Evolutionary conservation across 2,888 invertebrate species (phyloP).

Genomic region (Sturmia bella): DNA sequence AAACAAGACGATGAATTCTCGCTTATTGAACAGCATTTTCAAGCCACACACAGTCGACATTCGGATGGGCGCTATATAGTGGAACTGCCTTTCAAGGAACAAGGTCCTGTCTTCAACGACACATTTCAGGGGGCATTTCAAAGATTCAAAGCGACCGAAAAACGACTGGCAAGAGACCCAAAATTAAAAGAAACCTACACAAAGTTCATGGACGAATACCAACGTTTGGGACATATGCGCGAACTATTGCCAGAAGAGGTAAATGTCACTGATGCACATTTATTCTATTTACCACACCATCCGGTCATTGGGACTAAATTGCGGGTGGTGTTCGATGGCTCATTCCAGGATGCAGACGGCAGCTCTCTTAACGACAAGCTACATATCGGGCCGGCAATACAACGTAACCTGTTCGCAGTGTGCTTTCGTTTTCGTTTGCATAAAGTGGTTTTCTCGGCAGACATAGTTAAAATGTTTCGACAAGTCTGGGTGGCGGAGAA

Average conservation of each 20-base stretch:
- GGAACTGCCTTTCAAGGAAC: conserved; percentile 14
- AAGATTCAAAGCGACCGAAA: conserved; percentile 28
- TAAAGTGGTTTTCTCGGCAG: too few species aligned
- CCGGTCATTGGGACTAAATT: neutral
- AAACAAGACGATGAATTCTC: neutral
- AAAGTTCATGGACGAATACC: neutral
- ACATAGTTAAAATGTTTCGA: too few species aligned
- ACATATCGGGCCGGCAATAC: neutral
- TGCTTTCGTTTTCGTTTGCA: too few species aligned
- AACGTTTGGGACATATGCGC: neutral
- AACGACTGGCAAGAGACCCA: neutral
- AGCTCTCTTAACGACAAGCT: neutral
- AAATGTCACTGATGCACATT: neutral
- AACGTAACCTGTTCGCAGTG: too few species aligned
- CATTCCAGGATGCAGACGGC: neutral
- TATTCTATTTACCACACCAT: neutral
- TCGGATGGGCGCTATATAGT: neutral
- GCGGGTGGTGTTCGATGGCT: neutral
- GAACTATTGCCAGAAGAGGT: neutral
- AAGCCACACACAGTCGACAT: conserved; percentile 1
- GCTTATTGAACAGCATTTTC: conserved; percentile 36
- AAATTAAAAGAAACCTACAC: neutral
- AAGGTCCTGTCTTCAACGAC: neutral
- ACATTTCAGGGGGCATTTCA: neutral
- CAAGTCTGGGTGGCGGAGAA: too few species aligned